These are phyloP conservation scores for Indicator maculatus DNA, from an alignment of 2,113 vertebrate genomes.

Conservation along the genomic window DNA sequence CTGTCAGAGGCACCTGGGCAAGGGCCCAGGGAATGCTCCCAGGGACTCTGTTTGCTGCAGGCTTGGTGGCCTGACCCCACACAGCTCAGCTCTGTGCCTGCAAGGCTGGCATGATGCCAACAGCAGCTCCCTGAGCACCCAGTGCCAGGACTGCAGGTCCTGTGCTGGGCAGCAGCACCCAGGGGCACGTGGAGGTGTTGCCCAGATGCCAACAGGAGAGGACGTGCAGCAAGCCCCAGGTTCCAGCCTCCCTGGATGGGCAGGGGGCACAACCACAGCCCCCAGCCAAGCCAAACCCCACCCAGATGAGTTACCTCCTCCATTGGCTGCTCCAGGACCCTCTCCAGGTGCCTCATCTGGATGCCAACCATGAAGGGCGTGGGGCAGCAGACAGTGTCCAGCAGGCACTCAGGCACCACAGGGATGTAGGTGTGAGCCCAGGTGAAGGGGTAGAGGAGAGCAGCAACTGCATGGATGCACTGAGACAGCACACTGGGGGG, in stretches of 20 bases:
- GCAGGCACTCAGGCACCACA: slow-evolving; percentile 89
- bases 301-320: slow-evolving; percentile 71
- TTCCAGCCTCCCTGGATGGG: neutral
- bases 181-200: rapidly evolving
- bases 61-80: neutral
- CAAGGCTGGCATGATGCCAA: neutral
- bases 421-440: slow-evolving; percentile 98
- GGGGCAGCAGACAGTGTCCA: slow-evolving; percentile 92
- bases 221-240: neutral
- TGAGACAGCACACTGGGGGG: slow-evolving; percentile 88
- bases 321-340: slow-evolving; percentile 84
- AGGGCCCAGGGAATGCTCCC: neutral
- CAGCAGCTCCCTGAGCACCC: neutral
- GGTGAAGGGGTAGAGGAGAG: slow-evolving; percentile 94
- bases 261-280: neutral
- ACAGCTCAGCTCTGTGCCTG: neutral
- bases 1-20: neutral
- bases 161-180: neutral
- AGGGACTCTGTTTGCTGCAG: neutral
- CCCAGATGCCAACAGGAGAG: neutral
- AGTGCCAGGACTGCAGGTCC: neutral
- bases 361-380: slow-evolving; percentile 95
- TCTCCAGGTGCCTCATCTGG: slow-evolving; percentile 81
- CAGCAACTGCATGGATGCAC: slow-evolving; percentile 89
- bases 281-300: rapidly evolving